phyloP scores from a whole-genome alignment of 2,113 vertebrate genomes.

The Zapus hudsonius region DNA sequence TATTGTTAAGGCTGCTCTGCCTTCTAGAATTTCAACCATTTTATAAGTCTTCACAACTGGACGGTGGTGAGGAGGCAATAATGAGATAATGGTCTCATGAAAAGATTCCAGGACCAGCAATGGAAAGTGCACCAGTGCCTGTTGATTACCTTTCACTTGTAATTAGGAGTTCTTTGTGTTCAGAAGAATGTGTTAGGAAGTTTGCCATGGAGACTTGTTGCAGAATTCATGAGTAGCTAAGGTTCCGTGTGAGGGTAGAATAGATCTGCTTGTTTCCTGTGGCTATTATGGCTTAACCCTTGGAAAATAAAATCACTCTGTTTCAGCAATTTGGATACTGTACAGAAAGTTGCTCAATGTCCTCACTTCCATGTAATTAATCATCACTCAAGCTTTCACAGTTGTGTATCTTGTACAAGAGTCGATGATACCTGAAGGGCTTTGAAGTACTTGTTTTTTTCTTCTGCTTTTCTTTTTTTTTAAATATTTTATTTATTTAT shows the following conservation, averaged over 20 bases:
- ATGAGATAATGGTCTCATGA: not conserved
- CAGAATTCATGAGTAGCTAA: constrained; percentile 69
- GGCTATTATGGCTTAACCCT: constrained; percentile 68
- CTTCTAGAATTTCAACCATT: constrained; percentile 18
- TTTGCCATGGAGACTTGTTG: constrained; percentile 77
- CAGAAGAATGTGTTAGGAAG: constrained; percentile 74
- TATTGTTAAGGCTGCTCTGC: not conserved
- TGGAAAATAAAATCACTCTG: constrained; percentile 75
- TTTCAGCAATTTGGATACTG: constrained; percentile 74
- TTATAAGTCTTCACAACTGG: constrained; percentile 9
- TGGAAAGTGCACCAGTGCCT: constrained; percentile 41
- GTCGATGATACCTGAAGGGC: constrained; percentile 20
- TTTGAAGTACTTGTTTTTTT: constrained; percentile 50
- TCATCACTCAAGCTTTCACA: constrained; percentile 54
- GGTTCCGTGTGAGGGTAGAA: constrained; percentile 62
- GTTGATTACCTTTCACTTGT: constrained; percentile 45
- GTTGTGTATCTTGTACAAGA: not conserved
- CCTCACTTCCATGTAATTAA: constrained; percentile 73
- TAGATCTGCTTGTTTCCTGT: constrained; percentile 72
- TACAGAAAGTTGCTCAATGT: constrained; percentile 70
- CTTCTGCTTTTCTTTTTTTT: not conserved
- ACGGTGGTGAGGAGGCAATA: not conserved
- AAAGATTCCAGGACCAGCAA: constrained; percentile 14
- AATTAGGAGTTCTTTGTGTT: constrained; percentile 71
- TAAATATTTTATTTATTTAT: no score